Base-by-base conservation (phyloP, 2,797 vertebrate species). In the Spinibarbus caldwelli region DNA sequence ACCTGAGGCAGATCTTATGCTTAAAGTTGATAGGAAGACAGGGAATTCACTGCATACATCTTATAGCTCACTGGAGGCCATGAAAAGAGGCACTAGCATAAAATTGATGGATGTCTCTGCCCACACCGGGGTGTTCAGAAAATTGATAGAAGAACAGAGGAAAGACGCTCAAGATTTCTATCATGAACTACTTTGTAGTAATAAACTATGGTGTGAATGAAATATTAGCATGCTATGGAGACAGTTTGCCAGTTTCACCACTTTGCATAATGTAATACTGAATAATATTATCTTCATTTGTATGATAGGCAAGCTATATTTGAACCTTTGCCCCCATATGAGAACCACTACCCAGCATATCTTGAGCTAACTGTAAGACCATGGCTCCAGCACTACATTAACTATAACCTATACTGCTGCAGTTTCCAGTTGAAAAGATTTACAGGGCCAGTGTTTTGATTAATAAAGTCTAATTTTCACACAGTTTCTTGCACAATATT, bases 1-100 rank as follows among this genome's bases (percentile, higher is more conserved):
- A 91, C 91, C 88, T 90, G 89, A 90, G 87, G 88, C 92, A 92
- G 89, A 89, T 45, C 49, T 45, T 82, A 89, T 91, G 92, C 91
- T 54, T 86, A 91, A 90, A 91, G 88, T 71, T 90, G 89, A 71
- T 71, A 17, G 67, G 14, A 84, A 87, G 81, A 72, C 88, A 83
- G 10, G 47, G 85, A 77, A 64, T 57, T 2, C 31, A 88, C 38
- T 21, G 54, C 1, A 64, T 78, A 78, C 43, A 43, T 34, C 76
- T 10, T 11, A 90, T 36, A 85, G 89, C 91, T 88, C 83, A 88
- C 90, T 89, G 88, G 89, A 85, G 87, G 77, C 81, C 75, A 17
- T 83, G 80, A 83, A 83, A 83, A 59, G 64, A 78, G 52, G 67
- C 80, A 78, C 49, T 72, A 54, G 64, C n/a, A 68, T 86, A 80